Evolutionary conservation across 2,113 vertebrate genomes (phyloP).

Genomic region (Nymphicus hollandicus): DNA sequence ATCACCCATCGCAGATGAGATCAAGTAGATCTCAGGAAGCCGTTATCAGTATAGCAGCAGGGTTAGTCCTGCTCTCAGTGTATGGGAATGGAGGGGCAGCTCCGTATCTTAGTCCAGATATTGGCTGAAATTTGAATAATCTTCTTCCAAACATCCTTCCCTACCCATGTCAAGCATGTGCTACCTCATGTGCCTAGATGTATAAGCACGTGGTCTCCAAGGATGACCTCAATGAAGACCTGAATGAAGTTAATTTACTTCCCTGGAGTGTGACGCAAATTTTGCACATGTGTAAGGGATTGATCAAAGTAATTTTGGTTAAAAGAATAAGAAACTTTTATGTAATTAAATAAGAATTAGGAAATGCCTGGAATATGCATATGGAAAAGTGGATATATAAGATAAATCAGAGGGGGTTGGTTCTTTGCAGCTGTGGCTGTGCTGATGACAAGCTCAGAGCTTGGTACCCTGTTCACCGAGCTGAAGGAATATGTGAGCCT

Average conservation of each 20-base stretch:
- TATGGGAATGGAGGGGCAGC: neutral
- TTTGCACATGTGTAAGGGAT: neutral
- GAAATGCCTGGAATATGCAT: neutral
- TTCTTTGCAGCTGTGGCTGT: neutral
- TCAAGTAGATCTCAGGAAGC: neutral
- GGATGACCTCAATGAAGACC: neutral
- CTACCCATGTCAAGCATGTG: rapidly evolving
- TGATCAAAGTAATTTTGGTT: neutral
- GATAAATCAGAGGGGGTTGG: rapidly evolving
- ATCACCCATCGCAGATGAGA: rapidly evolving
- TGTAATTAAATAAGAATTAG: neutral
- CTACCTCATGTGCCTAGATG: neutral
- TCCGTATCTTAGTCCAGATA: neutral
- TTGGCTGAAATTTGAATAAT: neutral
- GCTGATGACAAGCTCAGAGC: neutral
- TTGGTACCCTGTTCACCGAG: neutral
- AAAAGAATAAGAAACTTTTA: neutral
- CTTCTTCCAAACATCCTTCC: neutral
- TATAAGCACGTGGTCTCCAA: neutral
- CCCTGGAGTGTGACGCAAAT: neutral
- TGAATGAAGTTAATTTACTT: neutral
- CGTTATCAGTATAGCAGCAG: neutral
- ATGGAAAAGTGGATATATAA: neutral
- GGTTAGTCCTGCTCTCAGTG: neutral
- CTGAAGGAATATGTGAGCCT: neutral